phyloP scores from a whole-genome alignment of 2,797 vertebrate species.

The Ispidina picta region DNA sequence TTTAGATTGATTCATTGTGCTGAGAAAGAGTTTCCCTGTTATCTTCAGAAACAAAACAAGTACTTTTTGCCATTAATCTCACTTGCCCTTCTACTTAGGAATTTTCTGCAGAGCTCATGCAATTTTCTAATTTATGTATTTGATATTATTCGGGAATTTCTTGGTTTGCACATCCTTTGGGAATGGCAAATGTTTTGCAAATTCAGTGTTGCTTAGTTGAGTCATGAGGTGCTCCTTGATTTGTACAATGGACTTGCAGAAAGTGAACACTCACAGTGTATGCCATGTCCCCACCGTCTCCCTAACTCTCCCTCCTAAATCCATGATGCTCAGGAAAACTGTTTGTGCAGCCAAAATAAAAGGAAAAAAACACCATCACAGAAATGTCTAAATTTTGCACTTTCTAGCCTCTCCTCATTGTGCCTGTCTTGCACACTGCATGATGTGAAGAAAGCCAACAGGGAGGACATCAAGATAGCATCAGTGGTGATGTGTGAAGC shows the following conservation, averaged over 20 bases:
- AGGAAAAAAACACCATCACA: neutral
- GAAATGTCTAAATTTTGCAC: neutral
- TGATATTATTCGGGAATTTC: neutral
- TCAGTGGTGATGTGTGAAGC: neutral
- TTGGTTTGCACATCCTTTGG: neutral
- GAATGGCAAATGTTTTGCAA: neutral
- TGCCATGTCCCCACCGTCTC: neutral
- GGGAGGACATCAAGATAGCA: neutral
- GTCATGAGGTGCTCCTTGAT: neutral
- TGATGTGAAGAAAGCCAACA: neutral
- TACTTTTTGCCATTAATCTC: neutral
- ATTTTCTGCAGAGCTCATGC: neutral
- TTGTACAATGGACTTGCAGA: neutral
- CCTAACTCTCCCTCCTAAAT: neutral
- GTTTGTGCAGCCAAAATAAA: neutral
- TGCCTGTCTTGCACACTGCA: neutral
- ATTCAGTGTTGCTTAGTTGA: neutral
- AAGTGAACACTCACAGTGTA: neutral
- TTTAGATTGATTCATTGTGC: neutral
- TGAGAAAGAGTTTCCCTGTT: neutral
- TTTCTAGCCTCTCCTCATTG: neutral
- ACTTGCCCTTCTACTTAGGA: neutral
- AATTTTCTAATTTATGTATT: slow-evolving; percentile 1
- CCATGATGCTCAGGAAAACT: neutral
- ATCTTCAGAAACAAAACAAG: neutral